phyloP scores from a whole-genome alignment of 2,797 vertebrate species.

The Anableps anableps region DNA sequence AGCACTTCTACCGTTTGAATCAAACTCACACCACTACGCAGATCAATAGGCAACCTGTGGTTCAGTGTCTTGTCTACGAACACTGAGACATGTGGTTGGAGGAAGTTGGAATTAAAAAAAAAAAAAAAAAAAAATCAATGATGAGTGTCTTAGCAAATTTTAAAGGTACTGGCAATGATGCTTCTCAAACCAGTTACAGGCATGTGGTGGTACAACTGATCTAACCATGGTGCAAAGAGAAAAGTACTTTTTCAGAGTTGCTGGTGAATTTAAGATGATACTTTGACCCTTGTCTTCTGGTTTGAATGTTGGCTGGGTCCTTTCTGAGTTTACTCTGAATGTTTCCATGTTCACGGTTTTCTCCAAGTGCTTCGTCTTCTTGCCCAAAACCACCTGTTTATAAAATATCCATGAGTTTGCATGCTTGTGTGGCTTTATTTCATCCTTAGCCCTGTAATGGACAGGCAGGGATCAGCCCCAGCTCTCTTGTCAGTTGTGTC shows the following conservation, averaged over 20 bases:
- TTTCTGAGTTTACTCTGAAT: background rate
- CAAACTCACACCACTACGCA: background rate
- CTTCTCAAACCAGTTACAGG: background rate
- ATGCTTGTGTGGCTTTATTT: background rate
- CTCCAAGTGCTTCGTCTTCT: background rate
- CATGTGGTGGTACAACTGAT: background rate
- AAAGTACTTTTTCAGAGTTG: background rate
- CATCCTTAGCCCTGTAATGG: background rate
- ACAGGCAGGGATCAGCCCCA: background rate
- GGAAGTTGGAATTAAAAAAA: background rate
- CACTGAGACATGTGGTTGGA: background rate
- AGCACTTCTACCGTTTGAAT: background rate
- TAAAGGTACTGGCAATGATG: background rate
- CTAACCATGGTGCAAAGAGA: background rate
- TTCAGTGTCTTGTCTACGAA: background rate
- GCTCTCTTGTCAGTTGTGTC: background rate
- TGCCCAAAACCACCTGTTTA: background rate
- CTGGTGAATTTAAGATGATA: background rate
- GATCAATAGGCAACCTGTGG: background rate
- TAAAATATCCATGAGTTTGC: background rate
- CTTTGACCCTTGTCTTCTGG: too few relatives aligned
- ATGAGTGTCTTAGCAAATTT: background rate
- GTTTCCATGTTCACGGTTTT: background rate
- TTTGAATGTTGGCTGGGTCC: too few relatives aligned
- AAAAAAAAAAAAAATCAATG: background rate